These are phyloP conservation scores for Plecotus auritus DNA, from an alignment of 2,113 vertebrate species.

Conservation along the genomic window DNA sequence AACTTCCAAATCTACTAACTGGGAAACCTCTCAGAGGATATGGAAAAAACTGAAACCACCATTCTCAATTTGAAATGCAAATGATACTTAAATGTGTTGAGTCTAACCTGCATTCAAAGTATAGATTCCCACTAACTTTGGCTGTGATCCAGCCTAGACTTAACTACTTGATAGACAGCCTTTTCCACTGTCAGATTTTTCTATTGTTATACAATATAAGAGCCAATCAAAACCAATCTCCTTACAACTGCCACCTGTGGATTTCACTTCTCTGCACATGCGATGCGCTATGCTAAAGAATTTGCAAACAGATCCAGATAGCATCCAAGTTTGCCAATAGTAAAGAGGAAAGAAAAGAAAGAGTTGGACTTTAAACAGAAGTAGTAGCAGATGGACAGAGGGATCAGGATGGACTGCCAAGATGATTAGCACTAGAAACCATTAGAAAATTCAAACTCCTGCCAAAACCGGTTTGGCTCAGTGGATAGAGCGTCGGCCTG, in stretches of 20 bases:
- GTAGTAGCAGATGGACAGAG: neutral
- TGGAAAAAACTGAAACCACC: neutral
- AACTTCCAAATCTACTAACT: neutral
- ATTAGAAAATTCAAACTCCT: neutral
- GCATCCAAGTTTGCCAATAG: neutral
- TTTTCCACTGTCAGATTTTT: neutral
- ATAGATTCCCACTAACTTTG: neutral
- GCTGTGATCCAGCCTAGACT: neutral
- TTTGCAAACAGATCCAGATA: neutral
- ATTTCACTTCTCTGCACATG: neutral
- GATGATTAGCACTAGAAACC: neutral
- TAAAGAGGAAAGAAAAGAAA: neutral
- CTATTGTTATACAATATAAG: neutral
- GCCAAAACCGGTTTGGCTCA: no score
- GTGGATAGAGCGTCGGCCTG: no score
- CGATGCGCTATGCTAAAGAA: neutral
- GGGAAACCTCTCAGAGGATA: neutral
- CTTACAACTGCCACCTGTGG: neutral
- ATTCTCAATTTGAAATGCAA: neutral
- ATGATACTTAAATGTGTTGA: neutral
- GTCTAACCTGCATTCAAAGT: neutral
- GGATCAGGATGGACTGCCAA: neutral
- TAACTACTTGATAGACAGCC: neutral
- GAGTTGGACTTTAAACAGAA: neutral
- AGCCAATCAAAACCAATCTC: neutral